Conservation (phyloP, 2,888 invertebrate species). For the Apamea epomidion region DNA sequence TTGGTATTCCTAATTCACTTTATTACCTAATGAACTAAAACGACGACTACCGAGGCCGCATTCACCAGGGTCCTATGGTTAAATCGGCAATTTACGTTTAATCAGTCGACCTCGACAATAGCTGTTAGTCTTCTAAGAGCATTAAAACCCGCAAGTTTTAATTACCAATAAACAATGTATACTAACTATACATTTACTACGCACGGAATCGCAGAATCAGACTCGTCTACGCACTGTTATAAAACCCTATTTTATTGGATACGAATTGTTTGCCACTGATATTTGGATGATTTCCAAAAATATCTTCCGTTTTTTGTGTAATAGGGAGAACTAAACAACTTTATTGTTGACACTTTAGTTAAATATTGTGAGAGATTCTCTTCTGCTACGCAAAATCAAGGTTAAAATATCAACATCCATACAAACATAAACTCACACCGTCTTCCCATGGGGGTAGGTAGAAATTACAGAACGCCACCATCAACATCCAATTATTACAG, state of each 20-base stretch:
- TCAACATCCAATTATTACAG: not conserved
- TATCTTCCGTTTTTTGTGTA: not conserved
- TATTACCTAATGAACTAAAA: constrained; percentile 53
- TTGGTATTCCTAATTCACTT: constrained; percentile 52
- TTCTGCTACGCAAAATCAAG: constrained; percentile 22
- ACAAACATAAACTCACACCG: not conserved
- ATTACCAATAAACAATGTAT: constrained; percentile 45
- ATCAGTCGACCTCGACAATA: constrained; percentile 44
- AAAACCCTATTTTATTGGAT: constrained; percentile 52
- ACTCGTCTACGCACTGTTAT: constrained; percentile 28
- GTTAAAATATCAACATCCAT: not conserved
- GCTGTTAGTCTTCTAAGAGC: constrained; percentile 28
- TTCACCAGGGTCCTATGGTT: constrained; percentile 36
- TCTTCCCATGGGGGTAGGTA: not conserved
- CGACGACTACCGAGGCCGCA: constrained; percentile 19
- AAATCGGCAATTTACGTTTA: constrained; percentile 51
- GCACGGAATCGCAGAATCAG: constrained; percentile 17
- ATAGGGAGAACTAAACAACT: constrained; percentile 11
- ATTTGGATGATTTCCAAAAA: constrained; percentile 63
- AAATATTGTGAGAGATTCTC: constrained; percentile 5
- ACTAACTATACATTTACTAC: constrained; percentile 6
- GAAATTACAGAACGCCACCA: not conserved
- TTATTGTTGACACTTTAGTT: constrained; percentile 30
- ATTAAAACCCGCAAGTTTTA: constrained; percentile 31
- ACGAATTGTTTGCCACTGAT: constrained; percentile 36